Conservation (phyloP, 2,113 vertebrate genomes). For the Butastur rufipennis region DNA sequence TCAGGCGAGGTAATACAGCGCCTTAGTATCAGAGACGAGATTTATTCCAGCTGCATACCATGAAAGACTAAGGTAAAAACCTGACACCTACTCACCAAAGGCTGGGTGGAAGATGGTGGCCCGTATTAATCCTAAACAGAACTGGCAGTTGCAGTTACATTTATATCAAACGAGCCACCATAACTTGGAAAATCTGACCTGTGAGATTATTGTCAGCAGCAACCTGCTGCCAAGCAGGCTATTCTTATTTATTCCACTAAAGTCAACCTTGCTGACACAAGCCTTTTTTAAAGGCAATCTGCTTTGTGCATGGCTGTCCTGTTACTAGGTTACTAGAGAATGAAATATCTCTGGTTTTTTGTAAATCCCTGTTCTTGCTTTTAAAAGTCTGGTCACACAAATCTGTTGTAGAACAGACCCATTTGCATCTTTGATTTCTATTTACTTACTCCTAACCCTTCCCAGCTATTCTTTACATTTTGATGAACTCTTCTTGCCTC, state of each 20-base stretch:
- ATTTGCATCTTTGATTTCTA: not conserved
- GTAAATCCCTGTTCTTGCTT: not conserved
- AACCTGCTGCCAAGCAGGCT: not conserved
- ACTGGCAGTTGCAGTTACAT: not conserved
- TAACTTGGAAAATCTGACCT: not conserved
- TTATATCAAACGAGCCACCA: not conserved
- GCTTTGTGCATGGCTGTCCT: not conserved
- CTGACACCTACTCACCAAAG: not conserved
- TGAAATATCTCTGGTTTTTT: not conserved
- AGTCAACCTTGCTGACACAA: not conserved
- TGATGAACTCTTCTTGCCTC: not conserved
- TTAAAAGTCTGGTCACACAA: not conserved
- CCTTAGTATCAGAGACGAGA: not conserved
- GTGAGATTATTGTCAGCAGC: not conserved
- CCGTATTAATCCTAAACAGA: not conserved
- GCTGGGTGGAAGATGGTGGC: not conserved
- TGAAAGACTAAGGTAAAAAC: not conserved
- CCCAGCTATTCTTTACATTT: not conserved
- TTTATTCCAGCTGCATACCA: accelerated
- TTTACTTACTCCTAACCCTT: not conserved
- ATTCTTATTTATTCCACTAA: not conserved
- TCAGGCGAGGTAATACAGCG: not conserved
- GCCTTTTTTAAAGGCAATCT: not conserved
- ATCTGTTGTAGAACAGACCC: not conserved
- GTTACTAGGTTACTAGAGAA: not conserved